phyloP scores from a whole-genome alignment of 2,113 vertebrate species.

The Ellobius talpinus region DNA sequence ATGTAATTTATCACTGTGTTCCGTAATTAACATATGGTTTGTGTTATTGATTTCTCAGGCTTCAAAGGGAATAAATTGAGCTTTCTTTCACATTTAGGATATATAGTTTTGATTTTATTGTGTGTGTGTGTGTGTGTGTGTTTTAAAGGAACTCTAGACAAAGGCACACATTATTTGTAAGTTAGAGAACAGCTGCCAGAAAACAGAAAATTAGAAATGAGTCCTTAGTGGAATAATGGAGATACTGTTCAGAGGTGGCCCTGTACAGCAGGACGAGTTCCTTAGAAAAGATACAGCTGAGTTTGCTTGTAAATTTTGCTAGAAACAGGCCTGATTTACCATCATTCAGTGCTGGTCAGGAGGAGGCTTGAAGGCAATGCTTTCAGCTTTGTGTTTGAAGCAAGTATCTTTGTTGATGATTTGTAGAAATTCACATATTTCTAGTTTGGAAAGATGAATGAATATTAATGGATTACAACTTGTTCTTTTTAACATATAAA shows the following conservation, averaged over 20 bases:
- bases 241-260: slow-evolving; percentile 82
- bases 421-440: slow-evolving; percentile 71
- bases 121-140: no score
- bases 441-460: slow-evolving; percentile 48
- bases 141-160: slow-evolving; percentile 83
- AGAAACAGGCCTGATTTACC: slow-evolving; percentile 78
- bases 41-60: slow-evolving; percentile 87
- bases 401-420: slow-evolving; percentile 61
- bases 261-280: slow-evolving; percentile 76
- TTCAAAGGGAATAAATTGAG: slow-evolving; percentile 86
- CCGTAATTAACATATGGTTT: slow-evolving; percentile 84
- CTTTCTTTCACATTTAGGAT: slow-evolving; percentile 86
- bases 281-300: slow-evolving; percentile 82
- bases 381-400: slow-evolving; percentile 54
- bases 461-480: not conserved
- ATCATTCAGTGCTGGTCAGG: slow-evolving; percentile 61
- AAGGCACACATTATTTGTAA: slow-evolving; percentile 84
- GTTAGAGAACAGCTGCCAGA: slow-evolving; percentile 81
- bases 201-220: slow-evolving; percentile 85
- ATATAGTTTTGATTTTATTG: slow-evolving; percentile 60
- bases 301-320: slow-evolving; percentile 85
- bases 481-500: slow-evolving; percentile 48
- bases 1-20: slow-evolving; percentile 82
- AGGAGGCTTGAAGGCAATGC: slow-evolving; percentile 60
- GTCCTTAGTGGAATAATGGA: slow-evolving; percentile 79